A percentile compares a stretch with the other conserved stretches of the same genome.
These are phyloP conservation scores for Drosophila auraria DNA, from an alignment of 1,140 invertebrate genomes.

Conservation along the genomic window DNA sequence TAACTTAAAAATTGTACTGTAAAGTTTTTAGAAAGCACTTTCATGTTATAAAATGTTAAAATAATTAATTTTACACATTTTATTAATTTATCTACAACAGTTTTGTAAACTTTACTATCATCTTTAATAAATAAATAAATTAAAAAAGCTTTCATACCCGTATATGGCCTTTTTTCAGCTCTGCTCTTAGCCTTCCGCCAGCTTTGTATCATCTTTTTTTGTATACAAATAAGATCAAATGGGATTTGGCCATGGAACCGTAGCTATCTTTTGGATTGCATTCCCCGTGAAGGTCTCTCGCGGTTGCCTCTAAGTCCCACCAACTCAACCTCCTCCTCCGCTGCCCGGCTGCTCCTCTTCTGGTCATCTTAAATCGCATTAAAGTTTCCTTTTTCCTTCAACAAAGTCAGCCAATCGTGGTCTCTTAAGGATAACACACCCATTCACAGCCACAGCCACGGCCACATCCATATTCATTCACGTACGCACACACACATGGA, in stretches of 20 bases:
- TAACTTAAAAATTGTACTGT: no score
- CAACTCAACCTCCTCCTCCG: background rate
- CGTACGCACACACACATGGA: slow-evolving; percentile 22
- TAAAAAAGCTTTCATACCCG: background rate
- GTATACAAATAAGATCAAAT: slow-evolving; percentile 33
- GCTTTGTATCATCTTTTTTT: background rate
- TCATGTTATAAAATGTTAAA: background rate
- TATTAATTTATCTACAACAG: background rate
- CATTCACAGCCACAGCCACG: background rate
- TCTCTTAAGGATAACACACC: slow-evolving; percentile 23
- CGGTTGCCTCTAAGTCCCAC: slow-evolving; percentile 13
- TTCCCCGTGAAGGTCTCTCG: slow-evolving; percentile 37
- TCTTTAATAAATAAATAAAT: no score
- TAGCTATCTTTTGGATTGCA: slow-evolving; percentile 25
- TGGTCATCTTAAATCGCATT: slow-evolving; percentile 51
- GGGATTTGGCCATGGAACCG: slow-evolving; percentile 24
- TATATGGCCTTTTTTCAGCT: background rate
- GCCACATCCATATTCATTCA: slow-evolving; percentile 6
- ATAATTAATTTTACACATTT: background rate
- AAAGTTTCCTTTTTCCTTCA: slow-evolving; percentile 20
- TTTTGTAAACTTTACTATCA: no score
- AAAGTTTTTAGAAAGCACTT: no score
- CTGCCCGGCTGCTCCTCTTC: background rate
- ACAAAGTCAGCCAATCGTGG: slow-evolving; percentile 35
- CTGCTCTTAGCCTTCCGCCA: background rate